These are phyloP conservation scores for Chaetodon trifascialis DNA, from an alignment of 2,113 vertebrate genomes.

Conservation along the genomic window DNA sequence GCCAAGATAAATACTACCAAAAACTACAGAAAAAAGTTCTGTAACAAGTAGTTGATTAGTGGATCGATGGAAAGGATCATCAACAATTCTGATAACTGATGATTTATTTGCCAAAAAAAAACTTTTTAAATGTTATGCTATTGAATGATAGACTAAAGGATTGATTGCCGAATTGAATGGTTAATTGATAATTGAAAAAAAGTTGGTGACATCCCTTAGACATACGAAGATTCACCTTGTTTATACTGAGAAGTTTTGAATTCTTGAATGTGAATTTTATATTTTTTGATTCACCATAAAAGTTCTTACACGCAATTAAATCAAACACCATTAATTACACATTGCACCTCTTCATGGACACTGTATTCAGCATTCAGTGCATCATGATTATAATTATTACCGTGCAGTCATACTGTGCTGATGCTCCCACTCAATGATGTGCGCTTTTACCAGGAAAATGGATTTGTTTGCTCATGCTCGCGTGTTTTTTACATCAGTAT, in stretches of 20 bases:
- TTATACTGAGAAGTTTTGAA: background rate
- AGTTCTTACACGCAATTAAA: background rate
- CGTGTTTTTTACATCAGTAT: background rate
- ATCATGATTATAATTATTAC: slow-evolving; percentile 7
- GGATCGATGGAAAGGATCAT: too few relatives aligned
- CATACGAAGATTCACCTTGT: slow-evolving; percentile 7
- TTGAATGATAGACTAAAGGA: too few relatives aligned
- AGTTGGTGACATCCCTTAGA: too few relatives aligned
- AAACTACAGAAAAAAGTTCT: background rate
- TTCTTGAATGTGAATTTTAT: background rate
- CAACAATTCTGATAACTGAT: too few relatives aligned
- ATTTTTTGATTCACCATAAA: background rate
- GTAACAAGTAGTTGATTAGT: too few relatives aligned
- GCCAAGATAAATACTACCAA: background rate
- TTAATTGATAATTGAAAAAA: too few relatives aligned
- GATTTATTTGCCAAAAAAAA: too few relatives aligned
- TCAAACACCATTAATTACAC: background rate
- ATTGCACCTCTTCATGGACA: background rate
- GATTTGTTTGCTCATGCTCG: background rate
- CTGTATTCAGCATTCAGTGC: background rate
- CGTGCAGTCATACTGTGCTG: background rate
- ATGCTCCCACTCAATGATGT: background rate
- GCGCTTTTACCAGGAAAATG: background rate
- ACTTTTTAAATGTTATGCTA: too few relatives aligned
- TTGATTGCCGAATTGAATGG: too few relatives aligned